Conservation (phyloP, 2,888 invertebrate species). For the Acrocyrtus sp. region DNA sequence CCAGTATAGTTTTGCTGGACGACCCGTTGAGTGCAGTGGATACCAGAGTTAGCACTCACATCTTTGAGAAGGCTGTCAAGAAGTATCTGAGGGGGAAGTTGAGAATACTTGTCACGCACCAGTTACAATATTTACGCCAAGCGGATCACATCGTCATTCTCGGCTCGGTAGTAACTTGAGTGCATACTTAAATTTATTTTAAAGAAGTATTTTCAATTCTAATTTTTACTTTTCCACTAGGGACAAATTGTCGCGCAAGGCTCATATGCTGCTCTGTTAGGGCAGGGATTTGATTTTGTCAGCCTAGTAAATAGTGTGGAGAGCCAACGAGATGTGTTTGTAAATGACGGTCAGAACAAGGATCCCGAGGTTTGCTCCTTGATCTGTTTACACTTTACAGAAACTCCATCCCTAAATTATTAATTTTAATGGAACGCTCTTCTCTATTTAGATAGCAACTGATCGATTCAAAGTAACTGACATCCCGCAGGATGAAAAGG, state of each 20-base stretch:
- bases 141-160: conserved; percentile 68
- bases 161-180: conserved; percentile 74
- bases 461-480: too few species aligned
- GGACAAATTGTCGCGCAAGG: conserved; percentile 72
- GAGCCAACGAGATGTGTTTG: too few species aligned
- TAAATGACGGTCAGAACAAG: too few species aligned
- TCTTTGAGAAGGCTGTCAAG: conserved; percentile 68
- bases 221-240: too few species aligned
- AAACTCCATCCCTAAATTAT: too few species aligned
- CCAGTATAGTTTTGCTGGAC: conserved; percentile 69
- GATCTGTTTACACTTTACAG: too few species aligned
- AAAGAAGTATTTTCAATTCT: too few species aligned
- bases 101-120: conserved; percentile 83
- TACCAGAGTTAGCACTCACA: conserved; percentile 67
- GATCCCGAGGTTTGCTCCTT: too few species aligned
- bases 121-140: conserved; percentile 73
- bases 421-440: too few species aligned
- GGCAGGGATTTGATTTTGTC: conserved; percentile 64
- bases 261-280: conserved; percentile 71
- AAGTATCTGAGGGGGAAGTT: conserved; percentile 72
- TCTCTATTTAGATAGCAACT: too few species aligned
- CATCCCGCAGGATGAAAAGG: too few species aligned
- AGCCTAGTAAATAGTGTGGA: conserved; percentile 65
- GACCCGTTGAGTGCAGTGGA: conserved; percentile 68
- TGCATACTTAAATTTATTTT: too few species aligned